Evolutionary conservation across 2,113 vertebrate species (phyloP).

Genomic region (Holacanthus passer): DNA sequence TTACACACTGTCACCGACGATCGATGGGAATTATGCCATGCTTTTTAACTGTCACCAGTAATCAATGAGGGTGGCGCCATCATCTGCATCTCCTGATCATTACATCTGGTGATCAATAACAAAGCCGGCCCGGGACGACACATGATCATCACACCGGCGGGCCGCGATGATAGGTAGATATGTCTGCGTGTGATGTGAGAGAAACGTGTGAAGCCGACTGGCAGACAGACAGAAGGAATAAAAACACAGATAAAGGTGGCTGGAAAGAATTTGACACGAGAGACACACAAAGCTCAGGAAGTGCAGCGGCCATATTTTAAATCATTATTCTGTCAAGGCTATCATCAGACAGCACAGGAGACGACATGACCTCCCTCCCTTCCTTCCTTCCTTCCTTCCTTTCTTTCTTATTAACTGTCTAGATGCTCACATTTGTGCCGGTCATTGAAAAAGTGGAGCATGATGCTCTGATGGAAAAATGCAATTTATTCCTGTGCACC

Average conservation of each 20-base stretch:
- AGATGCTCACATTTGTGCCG: not conserved
- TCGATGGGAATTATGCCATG: constrained; percentile 73
- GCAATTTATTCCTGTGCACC: not conserved
- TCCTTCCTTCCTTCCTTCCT: constrained; percentile 29
- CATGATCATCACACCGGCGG: constrained; percentile 16
- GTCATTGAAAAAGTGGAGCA: not conserved
- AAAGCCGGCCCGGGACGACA: constrained; percentile 31
- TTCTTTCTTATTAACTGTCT: not conserved
- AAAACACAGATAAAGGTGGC: constrained; percentile 22
- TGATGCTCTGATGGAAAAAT: not conserved
- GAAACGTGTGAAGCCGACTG: constrained; percentile 7
- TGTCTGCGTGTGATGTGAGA: not conserved
- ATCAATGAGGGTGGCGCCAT: constrained; percentile 72
- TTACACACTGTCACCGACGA: constrained; percentile 52
- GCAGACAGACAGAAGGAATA: not conserved
- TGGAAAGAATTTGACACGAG: constrained; percentile 51
- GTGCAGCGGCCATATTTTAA: constrained; percentile 27
- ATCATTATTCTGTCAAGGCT: constrained; percentile 29
- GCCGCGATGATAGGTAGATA: constrained; percentile 25
- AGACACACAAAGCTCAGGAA: constrained; percentile 40
- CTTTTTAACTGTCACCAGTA: constrained; percentile 71
- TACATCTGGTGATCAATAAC: constrained; percentile 57
- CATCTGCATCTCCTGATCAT: constrained; percentile 70
- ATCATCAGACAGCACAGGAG: constrained; percentile 26
- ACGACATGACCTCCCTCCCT: constrained; percentile 26